Evolutionary conservation across 2,888 invertebrate genomes (phyloP).

Genomic region (Megalurothrips usitatus): DNA sequence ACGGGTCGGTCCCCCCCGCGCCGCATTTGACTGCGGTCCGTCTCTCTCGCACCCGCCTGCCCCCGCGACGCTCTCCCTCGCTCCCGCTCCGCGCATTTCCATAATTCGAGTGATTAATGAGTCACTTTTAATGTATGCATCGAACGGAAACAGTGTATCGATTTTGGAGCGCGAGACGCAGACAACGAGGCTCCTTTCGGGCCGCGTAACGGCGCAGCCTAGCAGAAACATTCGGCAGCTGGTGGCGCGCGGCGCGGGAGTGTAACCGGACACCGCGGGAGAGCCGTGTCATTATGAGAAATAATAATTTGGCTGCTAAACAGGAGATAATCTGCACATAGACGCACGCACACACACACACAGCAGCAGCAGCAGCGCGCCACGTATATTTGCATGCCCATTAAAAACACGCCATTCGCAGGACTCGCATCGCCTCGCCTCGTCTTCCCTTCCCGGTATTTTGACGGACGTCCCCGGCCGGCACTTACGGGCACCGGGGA

Average conservation of each 20-base stretch:
- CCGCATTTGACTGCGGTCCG: no score
- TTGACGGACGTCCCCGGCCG: no score
- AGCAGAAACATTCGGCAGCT: not conserved
- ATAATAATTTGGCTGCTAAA: constrained; percentile 18
- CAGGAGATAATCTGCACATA: not conserved
- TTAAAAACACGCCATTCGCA: not conserved
- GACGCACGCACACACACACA: not conserved
- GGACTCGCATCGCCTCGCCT: no score
- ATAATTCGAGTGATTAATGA: constrained; percentile 25
- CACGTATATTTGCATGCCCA: not conserved
- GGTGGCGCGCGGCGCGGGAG: not conserved
- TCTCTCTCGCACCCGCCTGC: not conserved
- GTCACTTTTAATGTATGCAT: constrained; percentile 17
- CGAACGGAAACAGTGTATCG: constrained; percentile 2
- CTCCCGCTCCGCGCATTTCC: not conserved
- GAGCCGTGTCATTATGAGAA: not conserved
- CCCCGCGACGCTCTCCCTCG: no score
- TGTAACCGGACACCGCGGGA: not conserved
- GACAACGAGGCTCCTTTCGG: not conserved
- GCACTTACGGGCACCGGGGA: no score
- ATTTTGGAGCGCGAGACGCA: not conserved
- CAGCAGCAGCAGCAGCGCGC: no score
- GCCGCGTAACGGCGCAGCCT: no score
- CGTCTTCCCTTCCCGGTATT: no score
- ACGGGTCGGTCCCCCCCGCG: no score